Evolutionary conservation across 2,113 vertebrate species (phyloP), one percentile per base, ranked within the genome.

Genomic region (Antigone vipio): DNA sequence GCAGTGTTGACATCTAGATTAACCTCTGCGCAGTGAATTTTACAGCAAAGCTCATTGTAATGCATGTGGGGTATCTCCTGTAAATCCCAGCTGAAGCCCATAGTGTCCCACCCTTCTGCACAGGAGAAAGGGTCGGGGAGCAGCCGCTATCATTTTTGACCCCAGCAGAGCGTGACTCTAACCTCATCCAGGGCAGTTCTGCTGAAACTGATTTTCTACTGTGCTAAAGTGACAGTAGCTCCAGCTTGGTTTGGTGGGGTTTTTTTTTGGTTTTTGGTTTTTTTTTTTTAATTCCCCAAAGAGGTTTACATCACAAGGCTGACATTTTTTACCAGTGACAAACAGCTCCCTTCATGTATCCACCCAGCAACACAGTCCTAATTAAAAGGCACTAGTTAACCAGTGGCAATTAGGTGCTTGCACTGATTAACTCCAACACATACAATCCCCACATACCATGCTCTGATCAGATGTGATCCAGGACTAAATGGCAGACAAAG

Each of bases 1-100:
- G 92, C 95, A 91, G 94, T 80, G 97, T 95, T 98, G 98, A 98
- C 98, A 97, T 98, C 98, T 98, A 98, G 98, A 98, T 98, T 98
- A 98, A 98, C 98, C 98, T 98, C 96, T 96, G 97, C 86, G 97
- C 97, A 92, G 97, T 92, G 96, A 97, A 95, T 96, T 96, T 97
- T 91, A 96, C 95, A 95, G 96, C 94, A 94, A 74, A 86, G 74
- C 97, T 98, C 95, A 97, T 98, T 97, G 97, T 96, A 94, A 98
- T 98, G 97, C 96, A 88, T 92, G 92, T 56, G 74, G 74, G 66
- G 60, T 85, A 88, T 97, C 97, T 96, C 82, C 91, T 84, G 79
- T 96, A 97, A 97, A 97, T 97, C 95, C 93, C 81, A 85, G 81
- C 79, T 94, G 94, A 94, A 97, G 77, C 67, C 92, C 67, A 72